These are phyloP conservation scores for Pungitius pungitius DNA, from an alignment of 2,113 vertebrate genomes.

Conservation along the genomic window DNA sequence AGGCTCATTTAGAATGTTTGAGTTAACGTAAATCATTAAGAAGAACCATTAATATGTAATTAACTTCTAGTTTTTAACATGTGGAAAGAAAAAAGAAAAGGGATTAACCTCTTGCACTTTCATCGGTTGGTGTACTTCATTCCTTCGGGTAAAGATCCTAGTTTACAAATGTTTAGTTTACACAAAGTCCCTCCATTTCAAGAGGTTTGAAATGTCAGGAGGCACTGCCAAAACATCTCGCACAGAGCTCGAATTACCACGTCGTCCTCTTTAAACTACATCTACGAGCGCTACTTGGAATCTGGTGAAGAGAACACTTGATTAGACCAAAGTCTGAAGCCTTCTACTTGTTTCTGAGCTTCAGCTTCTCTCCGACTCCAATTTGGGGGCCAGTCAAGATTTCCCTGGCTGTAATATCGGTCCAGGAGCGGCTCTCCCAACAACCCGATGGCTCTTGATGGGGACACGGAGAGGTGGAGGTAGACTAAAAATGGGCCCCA, in stretches of 20 bases:
- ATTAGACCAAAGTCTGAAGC: conserved; percentile 53
- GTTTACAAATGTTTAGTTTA: not conserved
- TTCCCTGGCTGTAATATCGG: conserved; percentile 62
- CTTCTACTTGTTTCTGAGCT: conserved; percentile 12
- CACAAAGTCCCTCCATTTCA: conserved; percentile 14
- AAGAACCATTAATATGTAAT: not conserved
- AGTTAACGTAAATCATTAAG: not conserved
- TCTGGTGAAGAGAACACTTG: conserved; percentile 48
- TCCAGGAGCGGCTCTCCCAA: conserved; percentile 47
- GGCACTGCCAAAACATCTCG: conserved; percentile 36
- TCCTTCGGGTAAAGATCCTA: not conserved
- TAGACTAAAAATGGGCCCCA: conserved; percentile 54
- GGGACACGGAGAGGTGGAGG: conserved; percentile 40
- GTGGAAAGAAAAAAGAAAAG: not conserved
- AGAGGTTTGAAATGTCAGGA: conserved; percentile 21
- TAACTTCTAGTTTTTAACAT: not conserved
- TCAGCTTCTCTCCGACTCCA: no score
- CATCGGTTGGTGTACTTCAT: not conserved
- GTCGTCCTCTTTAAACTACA: conserved; percentile 27
- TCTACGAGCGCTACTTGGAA: conserved; percentile 31
- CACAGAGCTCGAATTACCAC: conserved; percentile 29
- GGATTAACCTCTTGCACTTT: not conserved
- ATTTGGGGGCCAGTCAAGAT: conserved; percentile 63
- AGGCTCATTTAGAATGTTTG: conserved; percentile 14
- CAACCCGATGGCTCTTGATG: conserved; percentile 62